phyloP scores from a whole-genome alignment of 2,113 vertebrate genomes.

The Xyliphius kryptos region DNA sequence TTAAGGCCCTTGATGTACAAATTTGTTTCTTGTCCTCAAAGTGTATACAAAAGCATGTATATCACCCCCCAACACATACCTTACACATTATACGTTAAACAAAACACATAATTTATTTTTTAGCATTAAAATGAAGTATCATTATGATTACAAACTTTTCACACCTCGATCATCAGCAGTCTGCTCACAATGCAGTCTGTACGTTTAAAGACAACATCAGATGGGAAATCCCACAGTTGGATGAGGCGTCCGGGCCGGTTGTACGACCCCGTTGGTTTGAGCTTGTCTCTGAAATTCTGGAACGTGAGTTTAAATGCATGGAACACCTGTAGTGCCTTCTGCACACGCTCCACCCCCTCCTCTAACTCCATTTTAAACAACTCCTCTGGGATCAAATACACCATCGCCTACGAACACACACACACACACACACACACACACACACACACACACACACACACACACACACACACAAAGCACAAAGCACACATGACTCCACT shows the following conservation, averaged over 20 bases:
- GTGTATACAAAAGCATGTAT: too few relatives aligned
- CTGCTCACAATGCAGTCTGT: slow-evolving; percentile 54
- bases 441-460: too few relatives aligned
- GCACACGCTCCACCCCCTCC: slow-evolving; percentile 62
- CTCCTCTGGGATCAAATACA: slow-evolving; percentile 64
- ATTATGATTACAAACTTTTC: neutral
- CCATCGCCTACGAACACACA: slow-evolving; percentile 49
- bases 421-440: too few relatives aligned
- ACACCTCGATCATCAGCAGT: slow-evolving; percentile 55
- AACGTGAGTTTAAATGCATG: slow-evolving; percentile 61
- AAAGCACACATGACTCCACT: neutral
- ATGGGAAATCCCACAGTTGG: slow-evolving; percentile 62
- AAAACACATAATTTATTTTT: too few relatives aligned
- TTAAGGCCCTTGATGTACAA: too few relatives aligned
- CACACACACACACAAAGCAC: too few relatives aligned
- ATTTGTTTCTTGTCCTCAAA: too few relatives aligned
- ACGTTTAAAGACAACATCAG: slow-evolving; percentile 54
- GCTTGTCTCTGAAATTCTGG: slow-evolving; percentile 40
- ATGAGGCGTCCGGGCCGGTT: slow-evolving; percentile 30
- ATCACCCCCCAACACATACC: too few relatives aligned
- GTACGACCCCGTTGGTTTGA: slow-evolving; percentile 44
- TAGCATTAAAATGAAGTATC: too few relatives aligned
- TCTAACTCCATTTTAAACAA: slow-evolving; percentile 73
- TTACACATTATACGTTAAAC: too few relatives aligned
- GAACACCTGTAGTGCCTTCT: slow-evolving; percentile 54